Base-by-base conservation (phyloP, 2,797 vertebrate species). In the Pogonophryne albipinna region DNA sequence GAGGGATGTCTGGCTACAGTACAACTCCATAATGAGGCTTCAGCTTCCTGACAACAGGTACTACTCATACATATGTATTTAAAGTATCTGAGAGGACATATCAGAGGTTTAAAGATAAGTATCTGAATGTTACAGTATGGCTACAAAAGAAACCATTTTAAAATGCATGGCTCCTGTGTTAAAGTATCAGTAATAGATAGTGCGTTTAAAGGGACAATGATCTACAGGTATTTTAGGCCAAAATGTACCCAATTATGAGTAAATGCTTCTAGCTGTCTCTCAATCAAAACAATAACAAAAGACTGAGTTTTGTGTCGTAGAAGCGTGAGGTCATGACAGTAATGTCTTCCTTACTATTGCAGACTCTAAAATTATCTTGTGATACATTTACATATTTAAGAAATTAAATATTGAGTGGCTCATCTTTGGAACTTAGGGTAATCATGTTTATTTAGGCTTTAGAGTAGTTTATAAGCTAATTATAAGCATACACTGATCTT, bases 21-120 rank as follows among this genome's bases (percentile, higher is more conserved):
- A 79, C 79, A 84, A 68, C 83, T 85, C 80, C 78, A 86, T 76
- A 82, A 80, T 73, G 70, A 81, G 77, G 72, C 78, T 79, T 72
- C 64, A 71, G 68, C 70, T 55, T 85, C 62, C 71, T 85, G 85
- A 65, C 78, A 81, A 85, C 78, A 85, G 83, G 83, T 85, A 60
- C 17, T 4, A 75, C 66, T 69, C 61, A 58, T 62, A 0, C 52
- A 11, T 52, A 38, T 55, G 67, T 78, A n/a, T 52, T 27, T 50
- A 66, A 79, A 42, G 27, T 49, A 20, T 70, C 46, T 20, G 46
- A 14, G 34, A 67, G 16, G 38, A 87, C 42, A 72, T n/a, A 23
- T 57, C 57, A 58, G 6, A 38, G 34, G n/a, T 55, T 19, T 74
- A 49, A 41, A 17, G 19, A 38, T 41, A 15, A 20, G 17, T 50